Base-by-base conservation (phyloP, 2,888 invertebrate species). In the Hedya salicella region DNA sequence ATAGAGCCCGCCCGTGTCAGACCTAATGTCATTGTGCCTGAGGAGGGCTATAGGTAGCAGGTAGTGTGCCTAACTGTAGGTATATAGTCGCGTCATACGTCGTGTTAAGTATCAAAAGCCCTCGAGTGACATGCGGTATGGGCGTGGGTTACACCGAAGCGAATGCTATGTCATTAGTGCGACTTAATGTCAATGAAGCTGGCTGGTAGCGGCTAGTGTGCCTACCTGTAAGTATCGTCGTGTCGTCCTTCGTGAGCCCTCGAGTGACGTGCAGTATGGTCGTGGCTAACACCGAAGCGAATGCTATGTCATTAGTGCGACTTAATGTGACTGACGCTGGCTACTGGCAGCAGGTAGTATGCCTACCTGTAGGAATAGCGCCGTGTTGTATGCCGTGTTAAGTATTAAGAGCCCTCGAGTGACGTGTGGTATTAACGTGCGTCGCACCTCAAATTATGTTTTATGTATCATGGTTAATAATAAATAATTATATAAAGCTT, bases 1-100 rank as follows among this genome's bases (percentile, higher is more conserved):
- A 62, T 30, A 40, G 32, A 42, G n/a, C 62, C 17, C 17, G 39
- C 53, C 54, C n/a, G 25, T 25, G 48, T 46, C 61, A 30, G 9
- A 13, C 25, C 54, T 62, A 54, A 62, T 39, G 46, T 54, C 48
- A 46, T 48, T 62, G 54, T 62, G 46, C 17, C 32, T 14, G 42
- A 21, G 21, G 42, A 49, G 25, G 25, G 6, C 36, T 36, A 9
- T 36, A 36, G 36, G 36, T 36, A 25, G 25, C 25, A 8, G 13
- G 16, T 48, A 59, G 19, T 13, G 19, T 13, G 2, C 2, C 9
- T 57, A 14, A 19, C 13, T 1, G 25, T 25, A 32, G 14, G 0
- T 30, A 8, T 36, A 11, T 8, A 3, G n/a, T 5, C 16, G 25
- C 9, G 30, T 50, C n/a, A 13, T 36, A 36, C 16, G 39, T 49